These are phyloP conservation scores for Stictocephala bisonia DNA, from an alignment of 2,888 invertebrate genomes.

Conservation along the genomic window DNA sequence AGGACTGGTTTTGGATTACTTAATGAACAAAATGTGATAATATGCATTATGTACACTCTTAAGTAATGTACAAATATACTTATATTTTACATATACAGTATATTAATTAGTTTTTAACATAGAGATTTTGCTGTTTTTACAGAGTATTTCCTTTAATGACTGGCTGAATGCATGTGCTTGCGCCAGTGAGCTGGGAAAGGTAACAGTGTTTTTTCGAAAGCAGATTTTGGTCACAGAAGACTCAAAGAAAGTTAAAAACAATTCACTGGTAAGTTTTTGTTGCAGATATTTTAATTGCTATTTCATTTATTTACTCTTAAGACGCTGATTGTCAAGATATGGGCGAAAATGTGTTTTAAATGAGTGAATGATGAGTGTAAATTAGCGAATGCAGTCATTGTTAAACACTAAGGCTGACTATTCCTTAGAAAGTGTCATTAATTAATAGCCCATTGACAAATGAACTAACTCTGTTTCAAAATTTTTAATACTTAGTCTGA, in stretches of 20 bases:
- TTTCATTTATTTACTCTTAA: background rate
- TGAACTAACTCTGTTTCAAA: too few species aligned
- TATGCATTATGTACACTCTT: too few species aligned
- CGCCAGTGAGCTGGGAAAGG: slow-evolving; percentile 68
- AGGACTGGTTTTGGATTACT: too few species aligned
- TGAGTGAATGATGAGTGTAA: background rate
- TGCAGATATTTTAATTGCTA: background rate
- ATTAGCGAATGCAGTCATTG: too few species aligned
- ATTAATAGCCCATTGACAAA: too few species aligned
- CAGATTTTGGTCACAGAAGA: slow-evolving; percentile 62
- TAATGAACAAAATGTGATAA: too few species aligned
- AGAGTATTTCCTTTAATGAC: slow-evolving; percentile 66
- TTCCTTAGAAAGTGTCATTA: too few species aligned
- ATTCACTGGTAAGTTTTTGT: slow-evolving; percentile 30
- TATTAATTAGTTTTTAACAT: background rate
- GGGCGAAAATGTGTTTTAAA: background rate
- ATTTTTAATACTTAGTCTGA: too few species aligned
- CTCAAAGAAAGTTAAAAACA: slow-evolving; percentile 43
- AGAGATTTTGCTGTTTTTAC: slow-evolving; percentile 53
- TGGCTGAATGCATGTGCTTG: slow-evolving; percentile 68
- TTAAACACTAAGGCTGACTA: too few species aligned
- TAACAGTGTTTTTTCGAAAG: slow-evolving; percentile 66
- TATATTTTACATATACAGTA: background rate
- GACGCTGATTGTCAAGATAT: background rate
- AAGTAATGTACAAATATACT: too few species aligned